phyloP scores from a whole-genome alignment of 2,888 invertebrate species.

The Orchesellides sinensis region DNA sequence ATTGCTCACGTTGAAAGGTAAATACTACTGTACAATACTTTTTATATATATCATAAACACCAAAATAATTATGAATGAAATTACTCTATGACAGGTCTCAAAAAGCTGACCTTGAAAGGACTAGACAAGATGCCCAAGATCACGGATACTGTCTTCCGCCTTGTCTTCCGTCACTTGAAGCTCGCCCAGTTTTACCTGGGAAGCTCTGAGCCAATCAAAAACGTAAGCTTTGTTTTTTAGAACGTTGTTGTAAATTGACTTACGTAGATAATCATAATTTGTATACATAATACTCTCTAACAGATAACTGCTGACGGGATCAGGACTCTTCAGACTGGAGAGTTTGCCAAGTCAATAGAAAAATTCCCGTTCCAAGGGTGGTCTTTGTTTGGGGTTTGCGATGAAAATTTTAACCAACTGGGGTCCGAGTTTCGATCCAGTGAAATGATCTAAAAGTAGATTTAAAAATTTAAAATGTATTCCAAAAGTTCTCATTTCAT shows the following conservation, averaged over 20 bases:
- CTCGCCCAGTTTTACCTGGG: neutral
- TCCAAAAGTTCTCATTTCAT: no score
- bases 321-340: neutral
- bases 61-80: no score
- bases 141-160: neutral
- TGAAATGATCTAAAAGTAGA: no score
- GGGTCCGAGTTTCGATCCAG: no score
- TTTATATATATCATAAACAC: no score
- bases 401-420: no score
- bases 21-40: neutral
- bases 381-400: neutral
- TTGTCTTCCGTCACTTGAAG: neutral
- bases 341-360: neutral
- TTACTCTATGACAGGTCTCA: neutral
- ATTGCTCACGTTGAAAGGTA: constrained; percentile 10
- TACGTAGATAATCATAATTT: no score
- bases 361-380: neutral
- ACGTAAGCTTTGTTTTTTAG: no score
- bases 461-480: no score
- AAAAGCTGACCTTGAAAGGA: neutral
- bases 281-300: no score
- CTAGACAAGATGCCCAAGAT: neutral
- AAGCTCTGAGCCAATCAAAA: neutral
- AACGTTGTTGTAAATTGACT: no score
- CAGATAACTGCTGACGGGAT: neutral